These are phyloP conservation scores for Acanthis flammea DNA, from an alignment of 2,797 vertebrate genomes.

Conservation along the genomic window DNA sequence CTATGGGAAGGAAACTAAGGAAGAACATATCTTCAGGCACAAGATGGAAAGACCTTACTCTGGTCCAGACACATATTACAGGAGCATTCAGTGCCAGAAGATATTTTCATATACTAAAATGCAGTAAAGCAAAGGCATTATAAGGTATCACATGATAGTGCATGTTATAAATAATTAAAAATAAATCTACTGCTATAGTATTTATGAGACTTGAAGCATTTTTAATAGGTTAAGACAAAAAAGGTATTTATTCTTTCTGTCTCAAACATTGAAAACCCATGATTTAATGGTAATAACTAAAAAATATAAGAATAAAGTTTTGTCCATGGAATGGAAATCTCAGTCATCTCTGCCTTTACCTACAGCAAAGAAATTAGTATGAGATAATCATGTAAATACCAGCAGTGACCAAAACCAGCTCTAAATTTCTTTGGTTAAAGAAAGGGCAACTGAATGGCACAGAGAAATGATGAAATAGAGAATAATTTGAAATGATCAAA, in stretches of 20 bases:
- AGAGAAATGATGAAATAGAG: not conserved
- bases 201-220: not conserved
- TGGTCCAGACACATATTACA: not conserved
- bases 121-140: not conserved
- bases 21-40: not conserved
- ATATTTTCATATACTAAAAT: not conserved
- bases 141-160: not conserved
- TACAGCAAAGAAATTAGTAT: not conserved
- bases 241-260: not conserved
- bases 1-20: not conserved
- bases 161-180: not conserved
- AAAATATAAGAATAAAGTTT: not conserved
- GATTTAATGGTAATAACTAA: not conserved
- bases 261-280: not conserved
- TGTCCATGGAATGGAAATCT: not conserved
- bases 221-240: not conserved
- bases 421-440: not conserved
- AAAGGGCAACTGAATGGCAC: not conserved
- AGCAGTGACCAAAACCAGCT: not conserved
- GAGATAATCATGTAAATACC: not conserved
- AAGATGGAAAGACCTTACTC: not conserved
- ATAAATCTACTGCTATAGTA: not conserved
- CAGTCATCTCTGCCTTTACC: not conserved
- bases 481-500: slow-evolving; percentile 10
- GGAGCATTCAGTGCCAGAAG: not conserved